phyloP scores from a whole-genome alignment of 2,113 vertebrate species.

The Upupa epops region DNA sequence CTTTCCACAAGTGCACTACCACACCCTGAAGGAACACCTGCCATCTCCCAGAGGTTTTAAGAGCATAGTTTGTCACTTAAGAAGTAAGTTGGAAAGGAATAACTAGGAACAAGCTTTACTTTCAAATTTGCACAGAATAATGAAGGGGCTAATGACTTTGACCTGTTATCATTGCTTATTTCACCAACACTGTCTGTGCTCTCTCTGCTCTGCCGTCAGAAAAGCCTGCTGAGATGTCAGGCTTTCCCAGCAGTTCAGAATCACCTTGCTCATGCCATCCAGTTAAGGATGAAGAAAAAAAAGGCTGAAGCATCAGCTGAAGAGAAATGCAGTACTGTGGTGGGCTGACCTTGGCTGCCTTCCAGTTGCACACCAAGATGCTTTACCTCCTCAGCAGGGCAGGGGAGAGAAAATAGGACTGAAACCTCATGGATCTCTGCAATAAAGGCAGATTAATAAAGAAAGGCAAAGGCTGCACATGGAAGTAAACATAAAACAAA shows the following conservation, averaged over 20 bases:
- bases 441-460: neutral
- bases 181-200: neutral
- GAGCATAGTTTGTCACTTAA: neutral
- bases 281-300: neutral
- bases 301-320: neutral
- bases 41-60: neutral
- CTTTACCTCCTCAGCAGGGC: neutral
- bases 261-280: neutral
- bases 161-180: neutral
- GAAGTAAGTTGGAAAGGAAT: neutral
- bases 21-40: neutral
- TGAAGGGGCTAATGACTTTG: neutral
- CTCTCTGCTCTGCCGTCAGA: neutral
- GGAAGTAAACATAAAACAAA: neutral
- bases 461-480: neutral
- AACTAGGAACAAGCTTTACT: neutral
- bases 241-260: neutral
- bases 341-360: neutral
- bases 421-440: neutral
- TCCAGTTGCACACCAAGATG: neutral
- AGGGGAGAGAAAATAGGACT: neutral
- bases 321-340: neutral
- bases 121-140: neutral
- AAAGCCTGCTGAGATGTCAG: neutral
- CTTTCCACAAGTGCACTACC: rapidly evolving